phyloP scores from a whole-genome alignment of 2,113 vertebrate genomes.

The Tychaedon coryphoeus region DNA sequence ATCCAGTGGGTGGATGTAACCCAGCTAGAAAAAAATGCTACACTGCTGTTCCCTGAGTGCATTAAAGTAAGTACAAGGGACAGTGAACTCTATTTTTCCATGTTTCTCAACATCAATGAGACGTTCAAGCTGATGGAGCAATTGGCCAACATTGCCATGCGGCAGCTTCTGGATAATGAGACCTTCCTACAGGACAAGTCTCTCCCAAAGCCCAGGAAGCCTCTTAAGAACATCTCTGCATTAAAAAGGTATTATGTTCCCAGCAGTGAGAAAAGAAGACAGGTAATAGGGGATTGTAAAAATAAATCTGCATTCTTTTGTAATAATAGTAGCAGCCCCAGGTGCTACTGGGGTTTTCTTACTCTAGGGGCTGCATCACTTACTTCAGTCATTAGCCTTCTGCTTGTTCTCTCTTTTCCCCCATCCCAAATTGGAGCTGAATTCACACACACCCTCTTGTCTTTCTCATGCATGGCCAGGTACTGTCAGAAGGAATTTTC shows the following conservation, averaged over 20 bases:
- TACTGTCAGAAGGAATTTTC: neutral
- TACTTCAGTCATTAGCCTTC: neutral
- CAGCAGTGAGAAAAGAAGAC: neutral
- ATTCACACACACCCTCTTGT: neutral
- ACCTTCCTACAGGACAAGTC: conserved; percentile 85
- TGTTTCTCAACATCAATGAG: conserved; percentile 96
- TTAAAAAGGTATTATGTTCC: conserved; percentile 79
- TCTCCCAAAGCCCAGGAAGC: conserved; percentile 83
- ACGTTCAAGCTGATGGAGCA: conserved; percentile 98
- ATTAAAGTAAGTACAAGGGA: conserved; percentile 88
- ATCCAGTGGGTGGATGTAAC: conserved; percentile 95
- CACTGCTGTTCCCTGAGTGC: conserved; percentile 92
- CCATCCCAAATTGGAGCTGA: neutral
- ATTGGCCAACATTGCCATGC: conserved; percentile 93
- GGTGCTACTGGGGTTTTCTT: neutral
- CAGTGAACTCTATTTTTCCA: conserved; percentile 92
- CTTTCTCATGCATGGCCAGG: neutral
- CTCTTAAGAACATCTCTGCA: conserved; percentile 88
- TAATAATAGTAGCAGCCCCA: neutral
- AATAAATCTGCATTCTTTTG: neutral
- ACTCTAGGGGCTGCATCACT: neutral
- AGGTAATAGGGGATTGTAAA: neutral
- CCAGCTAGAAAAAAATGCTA: conserved; percentile 92
- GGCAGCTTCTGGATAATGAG: conserved; percentile 90
- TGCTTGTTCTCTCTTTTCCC: neutral